Percentiles rank a stretch among this genome's conserved stretches.
Conservation (phyloP, 2,113 vertebrate genomes). For the Propithecus coquereli region DNA sequence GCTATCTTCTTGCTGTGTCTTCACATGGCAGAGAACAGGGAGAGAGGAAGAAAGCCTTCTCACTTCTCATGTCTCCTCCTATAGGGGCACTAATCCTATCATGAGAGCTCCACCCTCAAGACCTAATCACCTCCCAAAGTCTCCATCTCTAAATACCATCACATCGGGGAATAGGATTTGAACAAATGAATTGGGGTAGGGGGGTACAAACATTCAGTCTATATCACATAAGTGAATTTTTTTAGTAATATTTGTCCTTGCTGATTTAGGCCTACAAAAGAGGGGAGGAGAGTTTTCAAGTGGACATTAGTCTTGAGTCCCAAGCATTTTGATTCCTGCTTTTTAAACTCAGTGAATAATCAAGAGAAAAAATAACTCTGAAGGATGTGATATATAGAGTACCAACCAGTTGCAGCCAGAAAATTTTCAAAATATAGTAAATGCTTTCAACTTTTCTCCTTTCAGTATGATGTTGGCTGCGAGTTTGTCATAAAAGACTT, state of each 20-base stretch:
- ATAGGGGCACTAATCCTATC: background rate
- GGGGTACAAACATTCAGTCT: background rate
- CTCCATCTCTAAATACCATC: background rate
- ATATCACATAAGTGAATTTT: background rate
- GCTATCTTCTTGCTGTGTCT: background rate
- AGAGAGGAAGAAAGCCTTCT: background rate
- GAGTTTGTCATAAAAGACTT: too few species aligned
- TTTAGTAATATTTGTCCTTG: background rate
- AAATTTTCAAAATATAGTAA: background rate
- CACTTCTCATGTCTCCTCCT: background rate
- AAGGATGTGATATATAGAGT: background rate
- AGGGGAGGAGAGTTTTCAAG: background rate
- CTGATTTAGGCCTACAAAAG: background rate
- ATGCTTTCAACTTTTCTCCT: too few species aligned
- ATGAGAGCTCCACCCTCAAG: too few species aligned
- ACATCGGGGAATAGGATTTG: background rate
- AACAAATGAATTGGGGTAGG: background rate
- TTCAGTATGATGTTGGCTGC: too few species aligned
- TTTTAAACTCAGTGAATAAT: background rate
- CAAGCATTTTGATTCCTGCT: background rate
- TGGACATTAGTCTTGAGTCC: background rate
- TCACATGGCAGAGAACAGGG: background rate
- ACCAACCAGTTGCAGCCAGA: background rate
- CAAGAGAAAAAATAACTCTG: background rate
- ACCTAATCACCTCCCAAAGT: background rate